Evolutionary conservation across 2,113 vertebrate genomes (phyloP).

Genomic region (Puffinus mauretanicus): DNA sequence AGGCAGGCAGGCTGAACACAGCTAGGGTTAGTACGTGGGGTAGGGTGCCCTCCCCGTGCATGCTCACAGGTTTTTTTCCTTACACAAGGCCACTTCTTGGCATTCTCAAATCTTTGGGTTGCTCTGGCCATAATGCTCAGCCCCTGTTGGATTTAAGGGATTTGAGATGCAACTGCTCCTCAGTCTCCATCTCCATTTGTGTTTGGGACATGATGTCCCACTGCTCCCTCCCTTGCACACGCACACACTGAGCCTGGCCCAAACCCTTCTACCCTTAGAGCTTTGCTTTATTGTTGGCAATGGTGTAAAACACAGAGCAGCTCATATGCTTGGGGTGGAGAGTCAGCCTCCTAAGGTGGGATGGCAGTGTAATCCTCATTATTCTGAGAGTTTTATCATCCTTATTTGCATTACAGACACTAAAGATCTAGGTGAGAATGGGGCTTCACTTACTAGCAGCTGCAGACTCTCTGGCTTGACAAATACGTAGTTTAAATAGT

Average conservation of each 20-base stretch:
- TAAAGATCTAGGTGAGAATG: not conserved
- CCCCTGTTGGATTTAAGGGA: not conserved
- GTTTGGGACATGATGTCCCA: not conserved
- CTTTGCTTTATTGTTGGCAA: not conserved
- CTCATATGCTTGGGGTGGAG: not conserved
- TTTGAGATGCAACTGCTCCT: not conserved
- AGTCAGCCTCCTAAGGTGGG: not conserved
- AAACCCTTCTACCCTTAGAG: not conserved
- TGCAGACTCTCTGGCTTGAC: not conserved
- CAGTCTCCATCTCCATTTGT: not conserved
- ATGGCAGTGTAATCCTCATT: not conserved
- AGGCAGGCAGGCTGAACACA: not conserved
- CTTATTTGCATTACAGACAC: not conserved
- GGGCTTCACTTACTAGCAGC: not conserved
- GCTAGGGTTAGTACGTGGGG: too few relatives aligned
- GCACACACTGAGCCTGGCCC: too few relatives aligned
- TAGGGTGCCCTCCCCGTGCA: not conserved
- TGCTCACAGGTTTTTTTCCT: not conserved
- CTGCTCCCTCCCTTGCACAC: not conserved
- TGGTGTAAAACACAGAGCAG: not conserved
- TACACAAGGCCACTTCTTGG: not conserved
- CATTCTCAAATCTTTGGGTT: not conserved
- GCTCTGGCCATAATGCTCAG: not conserved
- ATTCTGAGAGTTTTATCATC: not conserved
- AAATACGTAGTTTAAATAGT: not conserved